Evolutionary conservation across 2,797 vertebrate genomes (phyloP).

Genomic region (Tiaroga cobitis): DNA sequence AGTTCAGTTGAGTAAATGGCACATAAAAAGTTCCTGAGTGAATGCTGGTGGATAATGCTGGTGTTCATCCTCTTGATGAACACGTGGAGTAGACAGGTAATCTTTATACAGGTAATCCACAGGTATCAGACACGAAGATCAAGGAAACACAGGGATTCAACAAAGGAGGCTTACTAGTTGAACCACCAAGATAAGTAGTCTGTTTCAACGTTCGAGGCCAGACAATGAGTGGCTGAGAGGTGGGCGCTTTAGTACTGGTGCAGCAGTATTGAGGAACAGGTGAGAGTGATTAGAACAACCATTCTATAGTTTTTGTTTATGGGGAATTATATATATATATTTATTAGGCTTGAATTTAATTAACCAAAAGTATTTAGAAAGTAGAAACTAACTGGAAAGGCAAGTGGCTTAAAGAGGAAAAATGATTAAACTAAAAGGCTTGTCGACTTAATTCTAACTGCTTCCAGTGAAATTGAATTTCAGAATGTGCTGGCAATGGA

Average conservation of each 20-base stretch:
- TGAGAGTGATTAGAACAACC: too few relatives aligned
- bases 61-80: too few relatives aligned
- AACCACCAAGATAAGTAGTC: too few relatives aligned
- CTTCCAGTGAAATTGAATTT: constrained; percentile 22
- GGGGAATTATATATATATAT: not conserved
- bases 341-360: not conserved
- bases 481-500: not conserved
- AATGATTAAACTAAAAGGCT: constrained; percentile 28
- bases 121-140: too few relatives aligned
- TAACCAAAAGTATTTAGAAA: not conserved
- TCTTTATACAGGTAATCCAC: too few relatives aligned
- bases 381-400: not conserved
- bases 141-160: too few relatives aligned
- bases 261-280: too few relatives aligned
- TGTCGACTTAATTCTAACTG: not conserved
- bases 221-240: too few relatives aligned
- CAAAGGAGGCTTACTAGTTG: too few relatives aligned
- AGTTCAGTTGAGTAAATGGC: not conserved
- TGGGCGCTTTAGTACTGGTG: too few relatives aligned
- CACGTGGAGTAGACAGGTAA: too few relatives aligned
- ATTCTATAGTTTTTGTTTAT: not conserved
- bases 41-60: not conserved
- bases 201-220: too few relatives aligned
- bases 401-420: not conserved
- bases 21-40: not conserved